Evolutionary conservation across 2,888 invertebrate genomes (phyloP).

Genomic region (Dendrolimus pini): DNA sequence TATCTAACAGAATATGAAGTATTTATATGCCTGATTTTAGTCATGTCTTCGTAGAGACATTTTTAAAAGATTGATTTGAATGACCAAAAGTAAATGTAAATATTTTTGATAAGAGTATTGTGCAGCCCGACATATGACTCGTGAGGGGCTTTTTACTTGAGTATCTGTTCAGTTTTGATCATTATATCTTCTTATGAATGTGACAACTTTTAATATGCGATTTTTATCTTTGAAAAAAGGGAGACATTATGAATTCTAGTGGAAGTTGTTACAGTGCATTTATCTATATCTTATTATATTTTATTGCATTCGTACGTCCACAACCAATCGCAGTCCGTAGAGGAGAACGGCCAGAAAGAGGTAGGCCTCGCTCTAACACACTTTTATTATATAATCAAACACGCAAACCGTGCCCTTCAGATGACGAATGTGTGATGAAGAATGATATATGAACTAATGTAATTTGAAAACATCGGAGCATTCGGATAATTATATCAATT

Average conservation of each 20-base stretch:
- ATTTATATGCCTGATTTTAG: slow-evolving; percentile 69
- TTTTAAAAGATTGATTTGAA: slow-evolving; percentile 61
- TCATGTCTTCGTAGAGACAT: slow-evolving; percentile 72
- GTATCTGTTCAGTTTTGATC: slow-evolving; percentile 52
- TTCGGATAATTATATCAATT: background rate
- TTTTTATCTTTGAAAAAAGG: slow-evolving; percentile 50
- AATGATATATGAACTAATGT: slow-evolving; percentile 10
- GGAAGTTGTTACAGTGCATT: slow-evolving; percentile 71
- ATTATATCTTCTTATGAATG: slow-evolving; percentile 61
- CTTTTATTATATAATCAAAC: slow-evolving; percentile 20
- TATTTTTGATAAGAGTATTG: slow-evolving; percentile 59
- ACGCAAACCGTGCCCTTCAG: slow-evolving; percentile 12
- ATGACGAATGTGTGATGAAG: slow-evolving; percentile 35
- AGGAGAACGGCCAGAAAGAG: slow-evolving; percentile 75
- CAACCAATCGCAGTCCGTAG: slow-evolving; percentile 77
- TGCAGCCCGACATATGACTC: slow-evolving; percentile 62
- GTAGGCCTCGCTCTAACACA: slow-evolving; percentile 66
- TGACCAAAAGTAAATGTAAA: slow-evolving; percentile 68
- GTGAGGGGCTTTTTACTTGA: slow-evolving; percentile 66
- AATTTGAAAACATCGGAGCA: background rate
- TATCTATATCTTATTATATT: slow-evolving; percentile 74
- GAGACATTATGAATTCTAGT: slow-evolving; percentile 56
- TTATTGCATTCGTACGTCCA: slow-evolving; percentile 76
- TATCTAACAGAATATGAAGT: slow-evolving; percentile 49
- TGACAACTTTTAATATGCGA: slow-evolving; percentile 52